Base-by-base conservation (phyloP, 2,113 vertebrate species). In the Colistium nudipinnis region DNA sequence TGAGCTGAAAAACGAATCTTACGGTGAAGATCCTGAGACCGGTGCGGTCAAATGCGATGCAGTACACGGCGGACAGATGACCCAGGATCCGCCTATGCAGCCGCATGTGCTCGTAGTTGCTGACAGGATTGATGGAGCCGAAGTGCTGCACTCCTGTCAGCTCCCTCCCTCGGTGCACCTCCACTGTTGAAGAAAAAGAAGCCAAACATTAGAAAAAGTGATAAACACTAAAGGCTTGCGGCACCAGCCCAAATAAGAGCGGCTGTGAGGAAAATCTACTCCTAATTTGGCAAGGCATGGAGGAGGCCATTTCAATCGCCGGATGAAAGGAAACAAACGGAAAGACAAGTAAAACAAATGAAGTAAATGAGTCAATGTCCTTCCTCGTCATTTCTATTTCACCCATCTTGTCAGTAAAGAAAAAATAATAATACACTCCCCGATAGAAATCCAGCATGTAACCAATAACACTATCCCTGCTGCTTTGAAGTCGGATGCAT, bases 1-100 rank as follows among this genome's bases (percentile, higher is more conserved):
- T 31, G 31, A 7, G 10, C 25, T 7, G 30, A 2, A 43, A 36
- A 30, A 44, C 56, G 6, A 4, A 51, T 93, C 96, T 97, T 89
- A 99, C 98, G 80, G 98, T 99, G 81, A 99, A 98, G 89, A 99
- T 98, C 89, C 98, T 94, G 85, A 96, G 95, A 80, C 98, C 98
- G 30, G 97, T 96, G 78, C 96, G 95, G 85, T 99, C 98, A 52
- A 99, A 99, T 28, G 96, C 96, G 63, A 99, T 96, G 90, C 98
- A 99, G 88, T 99, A 99, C n/a, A 99, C 98, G 38, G 98, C 94
- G 72, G 98, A 99, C 13, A 99, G 95, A 82, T 99, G 98, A 74
- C 98, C 98, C 28, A 99, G 95, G 88, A 99, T 98, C 81, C 97
- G 94, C 43, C 94, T 92, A 83, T 98, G 97, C 94, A 99, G 95